These are phyloP conservation scores for Oreochromis grahami DNA, from an alignment of 2,797 vertebrate species.

Conservation along the genomic window DNA sequence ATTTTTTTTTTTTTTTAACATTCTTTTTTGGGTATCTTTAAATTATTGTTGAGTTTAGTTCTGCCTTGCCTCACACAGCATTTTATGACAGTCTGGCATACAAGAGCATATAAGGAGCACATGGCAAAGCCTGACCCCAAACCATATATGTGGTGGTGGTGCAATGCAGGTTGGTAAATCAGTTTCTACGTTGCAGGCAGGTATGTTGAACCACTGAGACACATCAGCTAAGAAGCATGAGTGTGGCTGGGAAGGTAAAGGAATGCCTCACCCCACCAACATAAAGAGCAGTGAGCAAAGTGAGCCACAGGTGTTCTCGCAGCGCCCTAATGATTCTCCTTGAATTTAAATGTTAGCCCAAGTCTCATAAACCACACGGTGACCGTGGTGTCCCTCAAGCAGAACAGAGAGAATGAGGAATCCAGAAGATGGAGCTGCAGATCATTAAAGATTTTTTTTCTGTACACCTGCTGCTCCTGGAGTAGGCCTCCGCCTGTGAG, in stretches of 20 bases:
- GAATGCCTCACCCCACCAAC: not conserved
- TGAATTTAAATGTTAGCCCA: not conserved
- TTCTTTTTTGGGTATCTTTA: not conserved
- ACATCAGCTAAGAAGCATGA: not conserved
- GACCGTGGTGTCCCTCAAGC: not conserved
- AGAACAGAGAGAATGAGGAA: not conserved
- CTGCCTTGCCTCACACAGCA: not conserved
- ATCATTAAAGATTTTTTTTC: not conserved
- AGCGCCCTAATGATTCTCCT: not conserved
- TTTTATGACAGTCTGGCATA: not conserved
- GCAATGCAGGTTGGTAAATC: not conserved
- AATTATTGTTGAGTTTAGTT: not conserved
- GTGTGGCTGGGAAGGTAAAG: not conserved
- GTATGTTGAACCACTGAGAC: not conserved
- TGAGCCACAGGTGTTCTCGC: not conserved
- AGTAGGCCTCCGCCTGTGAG: not conserved
- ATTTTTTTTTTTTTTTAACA: not conserved
- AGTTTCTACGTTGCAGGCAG: not conserved
- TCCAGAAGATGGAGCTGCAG: not conserved
- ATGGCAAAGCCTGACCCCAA: not conserved
- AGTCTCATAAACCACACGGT: not conserved
- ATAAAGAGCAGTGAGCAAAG: not conserved
- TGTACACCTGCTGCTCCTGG: not conserved
- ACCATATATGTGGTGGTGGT: not conserved
- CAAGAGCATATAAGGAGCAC: not conserved